These are phyloP conservation scores for Dryas iulia DNA, from an alignment of 1,140 invertebrate genomes.

Conservation along the genomic window DNA sequence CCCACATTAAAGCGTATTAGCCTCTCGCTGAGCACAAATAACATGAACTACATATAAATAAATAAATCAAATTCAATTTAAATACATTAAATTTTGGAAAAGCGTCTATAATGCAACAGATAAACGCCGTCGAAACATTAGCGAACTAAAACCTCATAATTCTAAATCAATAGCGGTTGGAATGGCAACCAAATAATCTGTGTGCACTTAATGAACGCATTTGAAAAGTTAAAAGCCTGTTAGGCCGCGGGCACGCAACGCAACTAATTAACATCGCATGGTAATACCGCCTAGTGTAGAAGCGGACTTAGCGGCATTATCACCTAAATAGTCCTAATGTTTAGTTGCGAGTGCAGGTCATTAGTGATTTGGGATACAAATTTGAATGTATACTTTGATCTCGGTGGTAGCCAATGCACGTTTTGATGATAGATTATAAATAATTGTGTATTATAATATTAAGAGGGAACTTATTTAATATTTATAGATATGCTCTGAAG, in stretches of 20 bases:
- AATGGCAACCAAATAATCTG: conserved; percentile 62
- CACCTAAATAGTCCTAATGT: conserved; percentile 75
- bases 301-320: conserved; percentile 74
- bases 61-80: neutral
- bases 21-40: no score
- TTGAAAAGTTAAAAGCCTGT: conserved; percentile 76
- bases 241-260: conserved; percentile 52
- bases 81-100: neutral
- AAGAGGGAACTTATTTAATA: no score
- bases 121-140: neutral
- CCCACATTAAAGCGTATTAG: no score
- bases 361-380: conserved; percentile 64
- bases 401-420: conserved; percentile 17
- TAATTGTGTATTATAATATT: neutral
- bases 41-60: neutral
- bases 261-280: conserved; percentile 66
- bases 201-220: conserved; percentile 66
- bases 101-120: neutral
- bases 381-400: conserved; percentile 48
- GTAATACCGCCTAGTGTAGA: conserved; percentile 59
- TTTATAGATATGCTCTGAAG: no score
- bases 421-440: conserved; percentile 21
- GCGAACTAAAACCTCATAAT: conserved; percentile 45
- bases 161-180: conserved; percentile 52
- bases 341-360: conserved; percentile 62